Base-by-base conservation (phyloP, 2,888 invertebrate species). In the Nasonovia ribisnigri region DNA sequence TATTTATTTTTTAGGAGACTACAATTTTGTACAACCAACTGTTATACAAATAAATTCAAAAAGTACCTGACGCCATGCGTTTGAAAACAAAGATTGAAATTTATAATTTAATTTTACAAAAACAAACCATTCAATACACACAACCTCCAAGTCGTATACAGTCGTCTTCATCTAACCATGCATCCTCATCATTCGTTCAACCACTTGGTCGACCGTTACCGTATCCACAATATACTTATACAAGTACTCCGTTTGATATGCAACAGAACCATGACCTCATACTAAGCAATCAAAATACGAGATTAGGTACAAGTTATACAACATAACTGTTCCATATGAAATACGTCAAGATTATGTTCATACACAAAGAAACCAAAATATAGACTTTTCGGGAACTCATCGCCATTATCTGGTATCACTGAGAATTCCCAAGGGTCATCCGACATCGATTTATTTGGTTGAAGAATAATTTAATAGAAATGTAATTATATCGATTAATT, bases 1-100 rank as follows among this genome's bases (percentile, higher is more conserved):
- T 87, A 87, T 20, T 87, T 48, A 48, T 87, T 48, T 87, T 87
- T 87, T 48, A 46, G 48, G 48, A 48, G 87, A 20, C 29, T 87
- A 48, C 87, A 87, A 87, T 87, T 87, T 87, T 87, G 48, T 87
- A 20, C 48, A 87, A 87, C 48, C 48, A 87, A 87, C 87, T 48
- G 87, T 87, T 48, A 48, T 87, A 48, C n/a, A 87, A 87, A 48
- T n/a, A 87, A 26, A 57, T 57, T 0, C 6, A 57, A 57, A 57
- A 57, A 57, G 26, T 57, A 10, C 57, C 57, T 10, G 29, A 29
- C 2, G 57, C 26, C 57, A 29, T 57, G 29, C 57, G 26, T 29
- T 29, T 57, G 8, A 57, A 57, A 57, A 57, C 57, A 8, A 57
- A 24, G 46, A 46, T 46, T 46, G 46, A 46, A 6, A 46, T 57